A percentile compares a stretch with the other conserved stretches of the same genome.
phyloP scores from a whole-genome alignment of 1,140 invertebrate genomes.

The Macrobrachium nipponense region DNA sequence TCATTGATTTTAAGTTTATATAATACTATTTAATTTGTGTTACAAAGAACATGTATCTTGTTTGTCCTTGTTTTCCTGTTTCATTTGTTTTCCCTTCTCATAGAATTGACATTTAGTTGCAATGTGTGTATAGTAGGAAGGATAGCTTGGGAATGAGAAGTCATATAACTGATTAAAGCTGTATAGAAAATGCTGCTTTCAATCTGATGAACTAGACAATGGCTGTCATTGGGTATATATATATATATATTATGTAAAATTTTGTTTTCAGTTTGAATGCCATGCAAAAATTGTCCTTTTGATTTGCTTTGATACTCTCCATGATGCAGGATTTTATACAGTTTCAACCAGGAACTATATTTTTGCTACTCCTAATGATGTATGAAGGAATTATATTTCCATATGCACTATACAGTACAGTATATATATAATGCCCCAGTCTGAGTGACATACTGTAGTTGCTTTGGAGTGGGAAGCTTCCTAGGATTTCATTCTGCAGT shows the following conservation, averaged over 20 bases:
- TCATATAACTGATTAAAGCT: slow-evolving; percentile 15
- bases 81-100: too few relatives aligned
- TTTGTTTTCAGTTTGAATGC: not conserved
- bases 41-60: too few relatives aligned
- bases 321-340: slow-evolving; percentile 34
- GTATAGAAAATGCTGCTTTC: slow-evolving; percentile 10
- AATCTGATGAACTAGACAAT: not conserved
- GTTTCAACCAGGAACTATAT: slow-evolving; percentile 36
- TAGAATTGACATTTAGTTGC: too few relatives aligned
- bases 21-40: too few relatives aligned
- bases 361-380: slow-evolving; percentile 34
- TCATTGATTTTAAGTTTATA: too few relatives aligned
- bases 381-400: slow-evolving; percentile 27
- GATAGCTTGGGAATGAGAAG: slow-evolving; percentile 25
- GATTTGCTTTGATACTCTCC: not conserved
- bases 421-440: too few relatives aligned
- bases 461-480: too few relatives aligned
- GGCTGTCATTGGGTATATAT: not conserved
- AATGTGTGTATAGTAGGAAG: not conserved
- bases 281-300: not conserved
- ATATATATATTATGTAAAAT: not conserved
- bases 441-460: too few relatives aligned
- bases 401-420: not conserved
- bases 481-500: too few relatives aligned
- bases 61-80: too few relatives aligned